A percentile compares a stretch with the other conserved stretches of the same genome.
Evolutionary conservation across 2,113 vertebrate species (phyloP).

Genomic region (Scalopus aquaticus): DNA sequence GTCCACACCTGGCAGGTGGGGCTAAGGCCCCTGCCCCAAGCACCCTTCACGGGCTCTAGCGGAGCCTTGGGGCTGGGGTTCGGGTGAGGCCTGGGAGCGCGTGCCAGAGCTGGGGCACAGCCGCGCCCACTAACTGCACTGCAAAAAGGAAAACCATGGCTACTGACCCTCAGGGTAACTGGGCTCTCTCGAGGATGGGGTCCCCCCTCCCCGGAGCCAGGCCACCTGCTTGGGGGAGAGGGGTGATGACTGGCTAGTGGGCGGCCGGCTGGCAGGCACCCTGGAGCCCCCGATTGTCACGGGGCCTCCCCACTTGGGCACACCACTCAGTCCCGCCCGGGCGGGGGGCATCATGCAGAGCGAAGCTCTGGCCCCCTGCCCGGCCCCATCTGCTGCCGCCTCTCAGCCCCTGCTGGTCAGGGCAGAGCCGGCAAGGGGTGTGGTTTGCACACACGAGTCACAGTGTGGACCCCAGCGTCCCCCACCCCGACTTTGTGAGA

Average conservation of each 20-base stretch:
- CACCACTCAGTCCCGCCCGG: background rate
- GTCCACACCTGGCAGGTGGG: background rate
- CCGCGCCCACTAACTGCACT: background rate
- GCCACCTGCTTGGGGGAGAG: background rate
- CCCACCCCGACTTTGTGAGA: background rate
- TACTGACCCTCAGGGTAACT: background rate
- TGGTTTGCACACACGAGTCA: background rate
- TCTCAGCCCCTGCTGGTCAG: background rate
- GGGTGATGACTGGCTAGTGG: background rate
- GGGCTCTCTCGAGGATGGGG: background rate
- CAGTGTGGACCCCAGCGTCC: background rate
- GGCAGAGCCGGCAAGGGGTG: conserved; percentile 37
- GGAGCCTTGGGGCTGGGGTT: accelerated
- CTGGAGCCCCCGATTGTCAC: background rate
- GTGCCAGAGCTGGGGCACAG: accelerated
- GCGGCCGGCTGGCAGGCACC: background rate
- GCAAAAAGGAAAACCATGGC: background rate
- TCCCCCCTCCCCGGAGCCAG: accelerated
- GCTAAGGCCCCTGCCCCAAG: background rate
- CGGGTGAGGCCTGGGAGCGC: background rate
- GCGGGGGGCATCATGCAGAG: background rate
- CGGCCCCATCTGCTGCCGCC: conserved; percentile 35
- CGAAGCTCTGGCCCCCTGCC: background rate
- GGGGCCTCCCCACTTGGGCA: background rate
- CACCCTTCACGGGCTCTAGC: accelerated